Evolutionary conservation across 2,113 vertebrate species (phyloP).

Genomic region (Sakesphorus luctuosus): DNA sequence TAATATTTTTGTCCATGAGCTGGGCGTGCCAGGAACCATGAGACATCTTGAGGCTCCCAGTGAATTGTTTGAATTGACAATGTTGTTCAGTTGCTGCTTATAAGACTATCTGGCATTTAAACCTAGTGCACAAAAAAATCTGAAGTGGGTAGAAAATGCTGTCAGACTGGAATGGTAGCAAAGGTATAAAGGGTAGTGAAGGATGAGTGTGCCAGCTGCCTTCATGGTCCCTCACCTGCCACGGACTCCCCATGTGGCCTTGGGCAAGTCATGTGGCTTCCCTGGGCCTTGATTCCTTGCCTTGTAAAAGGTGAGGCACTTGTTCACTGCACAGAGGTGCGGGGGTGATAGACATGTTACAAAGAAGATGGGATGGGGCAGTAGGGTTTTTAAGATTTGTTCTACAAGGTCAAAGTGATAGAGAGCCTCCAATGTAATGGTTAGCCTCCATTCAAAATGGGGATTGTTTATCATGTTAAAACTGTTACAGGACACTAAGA

Average conservation of each 20-base stretch:
- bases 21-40: not conserved
- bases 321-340: not conserved
- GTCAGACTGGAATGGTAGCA: not conserved
- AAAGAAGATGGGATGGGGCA: not conserved
- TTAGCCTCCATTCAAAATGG: not conserved
- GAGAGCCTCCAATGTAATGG: not conserved
- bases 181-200: not conserved
- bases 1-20: not conserved
- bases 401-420: not conserved
- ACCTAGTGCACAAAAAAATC: not conserved
- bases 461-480: not conserved
- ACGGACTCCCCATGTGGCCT: not conserved
- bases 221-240: not conserved
- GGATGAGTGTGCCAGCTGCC: not conserved
- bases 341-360: not conserved
- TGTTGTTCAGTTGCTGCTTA: slow-evolving; percentile 6
- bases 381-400: not conserved
- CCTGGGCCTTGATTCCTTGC: not conserved
- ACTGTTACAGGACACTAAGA: not conserved
- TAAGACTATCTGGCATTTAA: slow-evolving; percentile 5
- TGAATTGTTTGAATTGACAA: not conserved
- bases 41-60: not conserved
- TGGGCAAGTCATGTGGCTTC: not conserved
- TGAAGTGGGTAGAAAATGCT: slow-evolving; percentile 1
- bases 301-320: not conserved